A percentile compares a stretch with the other conserved stretches of the same genome.
Evolutionary conservation across 2,888 invertebrate species (phyloP).

Genomic region (Hydrotaea diabolus): DNA sequence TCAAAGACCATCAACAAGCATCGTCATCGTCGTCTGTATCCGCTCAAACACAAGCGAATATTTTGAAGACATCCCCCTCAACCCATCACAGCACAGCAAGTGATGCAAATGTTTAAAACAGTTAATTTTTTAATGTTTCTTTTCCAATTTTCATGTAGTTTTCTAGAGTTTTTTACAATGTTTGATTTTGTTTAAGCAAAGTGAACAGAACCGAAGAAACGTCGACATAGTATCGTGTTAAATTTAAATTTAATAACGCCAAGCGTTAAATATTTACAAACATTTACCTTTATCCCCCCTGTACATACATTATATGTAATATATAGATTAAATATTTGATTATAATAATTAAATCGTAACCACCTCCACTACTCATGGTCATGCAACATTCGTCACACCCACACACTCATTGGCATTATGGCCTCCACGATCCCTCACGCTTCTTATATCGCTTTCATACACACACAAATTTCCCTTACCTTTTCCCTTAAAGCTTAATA

Average conservation of each 20-base stretch:
- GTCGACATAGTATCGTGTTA: slow-evolving; percentile 20
- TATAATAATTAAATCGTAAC: slow-evolving; percentile 24
- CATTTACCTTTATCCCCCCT: not conserved
- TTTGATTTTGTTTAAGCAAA: not conserved
- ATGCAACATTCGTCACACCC: not conserved
- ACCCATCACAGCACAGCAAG: slow-evolving; percentile 30
- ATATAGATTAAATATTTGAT: slow-evolving; percentile 39
- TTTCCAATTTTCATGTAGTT: slow-evolving; percentile 14
- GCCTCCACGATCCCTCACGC: not conserved
- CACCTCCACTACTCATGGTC: not conserved
- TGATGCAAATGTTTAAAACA: slow-evolving; percentile 53
- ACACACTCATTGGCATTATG: not conserved
- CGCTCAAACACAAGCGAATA: slow-evolving; percentile 66
- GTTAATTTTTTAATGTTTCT: not conserved
- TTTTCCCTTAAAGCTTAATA: not conserved
- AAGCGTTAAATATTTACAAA: slow-evolving; percentile 58
- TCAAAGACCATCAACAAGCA: slow-evolving; percentile 49
- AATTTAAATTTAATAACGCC: slow-evolving; percentile 52
- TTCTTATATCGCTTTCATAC: not conserved
- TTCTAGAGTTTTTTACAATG: slow-evolving; percentile 18
- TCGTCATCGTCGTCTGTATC: slow-evolving; percentile 37
- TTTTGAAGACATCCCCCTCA: slow-evolving; percentile 64
- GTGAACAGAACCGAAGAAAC: slow-evolving; percentile 26
- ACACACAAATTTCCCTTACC: not conserved
- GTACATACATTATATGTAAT: slow-evolving; percentile 44